Base-by-base conservation (phyloP, 2,797 vertebrate species). In the Iguana delicatissima region DNA sequence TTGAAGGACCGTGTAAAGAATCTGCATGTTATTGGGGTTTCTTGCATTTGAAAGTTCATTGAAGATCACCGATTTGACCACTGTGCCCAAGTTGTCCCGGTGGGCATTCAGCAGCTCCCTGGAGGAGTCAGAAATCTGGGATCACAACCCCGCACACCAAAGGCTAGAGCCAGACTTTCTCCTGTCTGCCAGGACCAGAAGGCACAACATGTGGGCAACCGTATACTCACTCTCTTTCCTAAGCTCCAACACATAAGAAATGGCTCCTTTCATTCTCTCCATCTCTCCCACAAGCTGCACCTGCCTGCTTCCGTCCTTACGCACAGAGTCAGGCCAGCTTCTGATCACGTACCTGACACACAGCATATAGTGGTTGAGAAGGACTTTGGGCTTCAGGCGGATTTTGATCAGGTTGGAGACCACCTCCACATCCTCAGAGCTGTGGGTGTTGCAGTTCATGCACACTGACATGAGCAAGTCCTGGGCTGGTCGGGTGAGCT, bases 11-110 rank as follows among this genome's bases (percentile, higher is more conserved):
- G 99, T 99, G 90, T 99, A 98, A 0, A 99, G 97, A 64, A 99
- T 98, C 94, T 99, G 99, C 99, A 99, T 99, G 95, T 99, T 99
- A 97, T 99, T 99, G 8, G 99, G 99, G 92, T 99, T 99, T 86
- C 99, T 98, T 80, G 99, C 99, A 3, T 99, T 99, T 3, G 99
- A 99, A 0, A 99, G 96, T 91, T 99, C 99, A 0, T 99, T 99
- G 95, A 99, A 99, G 93, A 99, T 98, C 95, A 99, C 98, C 89
- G 99, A 98, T 95, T 99, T 99, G 96, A 99, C 98, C 95, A 98
- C 99, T 0, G 99, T 99, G 81, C 97, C 99, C 92, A 99, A 94
- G 95, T 99, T 99, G 97, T 99, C 99, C 96, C 97, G 98, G 96
- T 99, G 98, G 0, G 98, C 98, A 0, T 98, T 99, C 89, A 99